Percentiles rank a stretch among this genome's conserved stretches.
phyloP scores from a whole-genome alignment of 1,140 invertebrate species.

The Hesperophylax magnus region DNA sequence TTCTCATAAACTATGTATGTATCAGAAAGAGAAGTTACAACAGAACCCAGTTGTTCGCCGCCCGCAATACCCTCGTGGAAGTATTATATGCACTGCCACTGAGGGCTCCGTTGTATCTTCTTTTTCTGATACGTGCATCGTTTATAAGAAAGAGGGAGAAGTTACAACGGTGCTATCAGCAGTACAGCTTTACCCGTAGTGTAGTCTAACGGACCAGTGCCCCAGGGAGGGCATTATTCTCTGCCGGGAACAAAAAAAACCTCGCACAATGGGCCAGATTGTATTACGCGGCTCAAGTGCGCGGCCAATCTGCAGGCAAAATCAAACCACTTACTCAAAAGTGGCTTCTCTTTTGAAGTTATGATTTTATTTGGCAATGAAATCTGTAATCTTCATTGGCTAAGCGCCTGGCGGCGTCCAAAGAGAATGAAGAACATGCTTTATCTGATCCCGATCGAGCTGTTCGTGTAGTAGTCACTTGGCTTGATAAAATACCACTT shows the following conservation, averaged over 20 bases:
- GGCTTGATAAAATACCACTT: no score
- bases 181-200: neutral
- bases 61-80: neutral
- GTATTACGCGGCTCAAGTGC: neutral
- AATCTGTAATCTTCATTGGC: neutral
- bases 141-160: no score
- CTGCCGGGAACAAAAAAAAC: slow-evolving; percentile 29
- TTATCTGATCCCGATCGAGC: neutral
- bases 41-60: no score
- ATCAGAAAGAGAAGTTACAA: no score
- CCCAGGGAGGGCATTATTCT: slow-evolving; percentile 30
- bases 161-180: neutral
- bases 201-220: slow-evolving; percentile 4
- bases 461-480: neutral
- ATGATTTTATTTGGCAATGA: neutral
- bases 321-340: slow-evolving; percentile 12
- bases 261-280: slow-evolving; percentile 16
- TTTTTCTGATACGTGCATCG: no score
- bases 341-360: neutral
- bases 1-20: no score
- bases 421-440: neutral
- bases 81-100: neutral
- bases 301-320: neutral
- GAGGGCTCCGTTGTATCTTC: no score
- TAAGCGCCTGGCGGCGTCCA: neutral